Evolutionary conservation across 2,888 invertebrate genomes (phyloP).

Genomic region (Cephus pygmeus): DNA sequence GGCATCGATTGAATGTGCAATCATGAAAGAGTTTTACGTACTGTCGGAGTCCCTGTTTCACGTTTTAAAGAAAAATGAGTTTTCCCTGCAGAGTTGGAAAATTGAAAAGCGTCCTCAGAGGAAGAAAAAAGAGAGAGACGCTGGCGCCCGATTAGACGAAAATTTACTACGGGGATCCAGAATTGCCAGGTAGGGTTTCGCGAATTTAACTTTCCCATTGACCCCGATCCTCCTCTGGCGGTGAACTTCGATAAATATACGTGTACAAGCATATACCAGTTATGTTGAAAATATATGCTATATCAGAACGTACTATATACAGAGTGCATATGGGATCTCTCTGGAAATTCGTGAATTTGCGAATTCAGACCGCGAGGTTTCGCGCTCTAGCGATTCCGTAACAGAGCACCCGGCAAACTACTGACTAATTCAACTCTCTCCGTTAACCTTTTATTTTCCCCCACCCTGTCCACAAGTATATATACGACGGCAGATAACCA

Average conservation of each 20-base stretch:
- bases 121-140: conserved; percentile 1
- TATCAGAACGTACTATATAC: not conserved
- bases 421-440: not conserved
- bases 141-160: conserved; percentile 15
- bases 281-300: not conserved
- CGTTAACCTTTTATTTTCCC: not conserved
- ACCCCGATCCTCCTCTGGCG: not conserved
- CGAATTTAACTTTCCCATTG: not conserved
- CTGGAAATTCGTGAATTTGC: not conserved
- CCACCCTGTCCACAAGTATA: not conserved
- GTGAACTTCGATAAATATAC: not conserved
- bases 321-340: not conserved
- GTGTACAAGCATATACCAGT: not conserved
- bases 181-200: not conserved
- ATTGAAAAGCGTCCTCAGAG: conserved; percentile 5
- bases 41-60: not conserved
- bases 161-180: not conserved
- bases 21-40: not conserved
- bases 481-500: too few relatives aligned
- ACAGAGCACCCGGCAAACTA: not conserved
- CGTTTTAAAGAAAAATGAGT: not conserved
- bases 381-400: not conserved
- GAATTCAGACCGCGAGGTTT: not conserved
- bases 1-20: not conserved
- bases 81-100: not conserved